Evolutionary conservation across 1,140 invertebrate species (phyloP), one percentile per base, ranked within the genome.

Genomic region (Atta texana): DNA sequence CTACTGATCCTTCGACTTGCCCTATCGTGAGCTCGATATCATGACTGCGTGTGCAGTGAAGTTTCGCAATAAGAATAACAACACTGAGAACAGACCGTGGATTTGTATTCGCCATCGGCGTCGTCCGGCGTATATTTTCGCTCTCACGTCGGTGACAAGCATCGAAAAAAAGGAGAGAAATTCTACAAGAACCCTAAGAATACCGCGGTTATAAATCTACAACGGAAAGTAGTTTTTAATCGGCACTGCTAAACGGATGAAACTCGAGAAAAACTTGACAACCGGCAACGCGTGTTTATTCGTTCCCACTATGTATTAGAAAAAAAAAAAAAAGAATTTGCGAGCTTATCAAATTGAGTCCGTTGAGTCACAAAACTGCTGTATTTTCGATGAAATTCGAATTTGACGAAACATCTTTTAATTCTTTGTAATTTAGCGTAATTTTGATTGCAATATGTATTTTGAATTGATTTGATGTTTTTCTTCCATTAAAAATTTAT

Each of bases 21-120:
- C 66, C 59, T 55, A 39, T 57, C 51, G 57, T 34, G n/a, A 59
- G 61, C 80, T 72, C 72, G 72, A 59, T 89, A 77, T 64, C 69
- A 31, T 44, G 44, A 55, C 55, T 16, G 31, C 75, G 76, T 53
- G 18, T n/a, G 44, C 55, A n/a, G 61, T 49, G n/a, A 82, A 88
- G 87, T 89, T 76, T 66, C 61, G 63, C 57, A 71, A 81, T 71
- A 89, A 86, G 87, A 80, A 81, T 72, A 64, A 71, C 24, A 44
- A n/a, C 21, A 66, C 18, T 53, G 66, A 63, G 87, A 89, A 90
- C 88, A 87, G 87, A 89, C 57, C 85, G 76, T 64, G 81, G 85
- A 89, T 90, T 89, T 89, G 89, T 89, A 90, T 84, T 87, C 89
- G 72, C 71, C 77, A 44, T 55, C 57, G 72, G 51, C 64, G 49